A percentile compares a stretch with the other conserved stretches of the same genome.
These are phyloP conservation scores for Oscarella lobularis DNA, from an alignment of 37 sponge, comb jelly and placozoan genomes.

Conservation along the genomic window DNA sequence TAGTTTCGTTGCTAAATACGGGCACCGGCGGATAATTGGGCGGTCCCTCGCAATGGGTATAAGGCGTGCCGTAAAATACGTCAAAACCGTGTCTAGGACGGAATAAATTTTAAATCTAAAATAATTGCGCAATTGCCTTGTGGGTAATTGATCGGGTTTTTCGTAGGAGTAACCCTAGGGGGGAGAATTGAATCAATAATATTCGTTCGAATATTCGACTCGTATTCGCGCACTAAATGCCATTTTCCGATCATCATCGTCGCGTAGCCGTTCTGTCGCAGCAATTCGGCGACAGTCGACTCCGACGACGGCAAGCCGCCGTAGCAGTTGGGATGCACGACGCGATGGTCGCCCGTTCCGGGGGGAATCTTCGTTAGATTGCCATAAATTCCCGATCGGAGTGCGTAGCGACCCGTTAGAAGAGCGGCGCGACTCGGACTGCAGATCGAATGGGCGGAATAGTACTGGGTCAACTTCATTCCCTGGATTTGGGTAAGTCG, in stretches of 20 bases:
- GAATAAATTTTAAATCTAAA: too few species aligned
- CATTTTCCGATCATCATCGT: neutral
- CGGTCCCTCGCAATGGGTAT: neutral
- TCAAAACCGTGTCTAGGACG: neutral
- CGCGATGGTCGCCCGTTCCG: neutral
- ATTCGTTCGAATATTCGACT: too few species aligned
- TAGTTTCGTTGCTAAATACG: neutral
- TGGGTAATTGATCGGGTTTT: too few species aligned
- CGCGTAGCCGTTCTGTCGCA: neutral
- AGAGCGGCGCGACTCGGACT: neutral
- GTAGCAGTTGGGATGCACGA: neutral
- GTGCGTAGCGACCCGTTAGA: neutral
- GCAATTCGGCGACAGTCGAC: neutral
- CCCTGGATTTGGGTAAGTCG: neutral
- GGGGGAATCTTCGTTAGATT: neutral
- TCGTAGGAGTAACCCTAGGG: too few species aligned
- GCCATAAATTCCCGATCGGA: neutral
- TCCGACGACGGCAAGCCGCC: neutral
- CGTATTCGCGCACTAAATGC: neutral
- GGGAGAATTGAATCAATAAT: too few species aligned
- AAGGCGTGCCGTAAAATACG: neutral
- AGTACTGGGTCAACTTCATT: neutral
- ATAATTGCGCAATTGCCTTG: too few species aligned
- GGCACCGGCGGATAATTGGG: neutral
- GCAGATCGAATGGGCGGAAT: constrained; percentile 1